These are phyloP conservation scores for Nasua narica DNA, from an alignment of 2,797 vertebrate species.

Conservation along the genomic window DNA sequence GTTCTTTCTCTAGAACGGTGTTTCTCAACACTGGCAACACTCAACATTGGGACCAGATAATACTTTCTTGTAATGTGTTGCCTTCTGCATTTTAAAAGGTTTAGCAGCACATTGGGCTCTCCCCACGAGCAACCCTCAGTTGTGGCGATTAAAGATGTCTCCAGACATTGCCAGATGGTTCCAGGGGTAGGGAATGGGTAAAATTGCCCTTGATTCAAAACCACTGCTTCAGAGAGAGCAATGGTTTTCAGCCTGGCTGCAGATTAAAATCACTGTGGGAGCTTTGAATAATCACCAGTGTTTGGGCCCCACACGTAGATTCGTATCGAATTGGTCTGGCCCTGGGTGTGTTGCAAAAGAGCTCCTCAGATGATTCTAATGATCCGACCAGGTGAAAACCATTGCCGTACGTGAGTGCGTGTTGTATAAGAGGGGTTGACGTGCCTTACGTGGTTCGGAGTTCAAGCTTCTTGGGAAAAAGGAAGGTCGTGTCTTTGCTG, in stretches of 20 bases:
- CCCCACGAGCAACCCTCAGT: no score
- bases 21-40: not conserved
- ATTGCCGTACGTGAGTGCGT: not conserved
- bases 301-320: not conserved
- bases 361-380: not conserved
- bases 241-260: not conserved
- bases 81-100: not conserved
- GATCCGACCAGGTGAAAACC: not conserved
- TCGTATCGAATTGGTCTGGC: not conserved
- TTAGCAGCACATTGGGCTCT: not conserved
- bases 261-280: not conserved
- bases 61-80: not conserved
- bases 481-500: no score
- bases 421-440: not conserved
- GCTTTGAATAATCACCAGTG: not conserved
- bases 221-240: not conserved
- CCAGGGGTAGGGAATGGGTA: not conserved
- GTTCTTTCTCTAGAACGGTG: not conserved
- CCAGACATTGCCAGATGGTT: not conserved
- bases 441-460: not conserved
- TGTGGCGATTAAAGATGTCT: not conserved
- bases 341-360: not conserved
- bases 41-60: not conserved
- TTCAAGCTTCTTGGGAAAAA: not conserved
- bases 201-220: not conserved